phyloP scores from a whole-genome alignment of 2,113 vertebrate species.

The Chloropsis hardwickii region DNA sequence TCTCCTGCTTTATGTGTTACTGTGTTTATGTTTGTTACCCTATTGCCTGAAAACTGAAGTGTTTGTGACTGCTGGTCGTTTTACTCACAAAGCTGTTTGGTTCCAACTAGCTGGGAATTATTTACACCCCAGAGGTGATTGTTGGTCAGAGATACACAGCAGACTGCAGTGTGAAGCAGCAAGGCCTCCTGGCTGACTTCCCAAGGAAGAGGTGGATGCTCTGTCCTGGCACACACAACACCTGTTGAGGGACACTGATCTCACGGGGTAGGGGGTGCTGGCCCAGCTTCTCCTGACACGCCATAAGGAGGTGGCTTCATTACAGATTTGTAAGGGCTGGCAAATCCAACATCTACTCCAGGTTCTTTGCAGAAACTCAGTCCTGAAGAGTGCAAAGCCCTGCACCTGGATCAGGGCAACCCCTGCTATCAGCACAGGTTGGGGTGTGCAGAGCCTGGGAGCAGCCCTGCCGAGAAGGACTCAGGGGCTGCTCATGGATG shows the following conservation, averaged over 20 bases:
- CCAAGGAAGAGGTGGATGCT: constrained; percentile 16
- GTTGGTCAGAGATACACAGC: neutral
- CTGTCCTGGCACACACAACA: constrained; percentile 18
- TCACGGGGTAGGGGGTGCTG: neutral
- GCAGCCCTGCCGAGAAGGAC: neutral
- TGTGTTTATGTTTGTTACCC: neutral
- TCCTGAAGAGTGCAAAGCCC: neutral
- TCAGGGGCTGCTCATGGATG: neutral
- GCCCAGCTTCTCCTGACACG: neutral
- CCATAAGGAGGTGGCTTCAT: neutral
- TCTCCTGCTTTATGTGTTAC: neutral
- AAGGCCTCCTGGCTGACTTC: neutral
- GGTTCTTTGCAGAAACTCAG: neutral
- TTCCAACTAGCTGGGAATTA: neutral
- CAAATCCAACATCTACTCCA: neutral
- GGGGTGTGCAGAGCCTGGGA: neutral
- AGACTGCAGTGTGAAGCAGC: neutral
- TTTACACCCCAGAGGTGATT: neutral
- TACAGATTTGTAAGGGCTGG: neutral
- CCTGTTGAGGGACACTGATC: constrained; percentile 10
- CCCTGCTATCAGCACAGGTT: neutral
- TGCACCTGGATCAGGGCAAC: neutral
- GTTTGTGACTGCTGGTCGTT: neutral
- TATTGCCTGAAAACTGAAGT: neutral
- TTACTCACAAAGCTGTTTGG: neutral